These are phyloP conservation scores for Pseudochaenichthys georgianus DNA, from an alignment of 2,797 vertebrate genomes.

Conservation along the genomic window DNA sequence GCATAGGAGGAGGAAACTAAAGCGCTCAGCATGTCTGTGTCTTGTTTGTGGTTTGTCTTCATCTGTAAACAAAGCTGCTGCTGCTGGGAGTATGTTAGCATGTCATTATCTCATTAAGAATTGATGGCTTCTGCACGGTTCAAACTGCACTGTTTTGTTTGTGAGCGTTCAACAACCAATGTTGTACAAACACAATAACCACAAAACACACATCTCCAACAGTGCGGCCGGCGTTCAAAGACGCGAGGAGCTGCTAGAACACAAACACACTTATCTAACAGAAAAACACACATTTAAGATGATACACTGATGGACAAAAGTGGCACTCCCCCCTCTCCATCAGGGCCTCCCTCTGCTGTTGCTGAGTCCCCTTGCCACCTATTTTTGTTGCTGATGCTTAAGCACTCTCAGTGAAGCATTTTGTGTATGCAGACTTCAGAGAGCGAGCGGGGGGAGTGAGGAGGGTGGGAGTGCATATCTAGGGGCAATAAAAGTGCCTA, in stretches of 20 bases:
- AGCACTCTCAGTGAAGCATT: conserved; percentile 64
- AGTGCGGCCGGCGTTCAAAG: conserved; percentile 23
- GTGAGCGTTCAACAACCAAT: conserved; percentile 49
- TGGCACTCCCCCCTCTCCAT: conserved; percentile 27
- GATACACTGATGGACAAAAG: conserved; percentile 25
- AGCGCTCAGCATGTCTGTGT: conserved; percentile 62
- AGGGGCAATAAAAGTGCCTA: conserved; percentile 77
- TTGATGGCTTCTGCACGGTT: conserved; percentile 77
- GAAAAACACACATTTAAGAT: conserved; percentile 26
- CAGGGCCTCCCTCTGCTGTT: conserved; percentile 15
- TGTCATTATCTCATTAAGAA: conserved; percentile 86
- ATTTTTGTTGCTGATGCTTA: conserved; percentile 50
- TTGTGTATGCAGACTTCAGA: conserved; percentile 71
- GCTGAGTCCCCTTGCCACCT: conserved; percentile 31
- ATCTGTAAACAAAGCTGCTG: conserved; percentile 80
- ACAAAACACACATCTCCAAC: conserved; percentile 57
- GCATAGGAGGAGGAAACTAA: conserved; percentile 12
- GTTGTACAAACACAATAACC: conserved; percentile 75
- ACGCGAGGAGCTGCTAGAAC: conserved; percentile 1
- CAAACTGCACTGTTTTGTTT: conserved; percentile 79
- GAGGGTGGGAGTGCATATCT: conserved; percentile 66
- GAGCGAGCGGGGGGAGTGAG: conserved; percentile 29
- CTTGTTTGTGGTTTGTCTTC: conserved; percentile 81
- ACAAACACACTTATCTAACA: neutral
- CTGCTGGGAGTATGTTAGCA: conserved; percentile 71